Evolutionary conservation across 2,113 vertebrate species (phyloP).

Genomic region (Catharus bicknelli): DNA sequence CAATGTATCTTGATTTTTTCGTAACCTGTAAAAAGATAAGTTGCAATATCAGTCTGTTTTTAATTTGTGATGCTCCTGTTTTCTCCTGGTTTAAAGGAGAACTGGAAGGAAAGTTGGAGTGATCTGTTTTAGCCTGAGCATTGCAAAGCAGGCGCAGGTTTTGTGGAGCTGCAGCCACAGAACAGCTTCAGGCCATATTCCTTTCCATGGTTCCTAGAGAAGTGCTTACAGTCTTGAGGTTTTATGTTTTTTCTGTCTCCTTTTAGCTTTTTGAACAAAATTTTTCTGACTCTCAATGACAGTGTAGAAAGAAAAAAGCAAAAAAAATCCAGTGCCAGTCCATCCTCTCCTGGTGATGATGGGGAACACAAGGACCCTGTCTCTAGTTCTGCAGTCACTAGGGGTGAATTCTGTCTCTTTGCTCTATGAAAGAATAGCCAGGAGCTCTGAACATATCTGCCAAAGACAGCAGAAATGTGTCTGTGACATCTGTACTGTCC

Average conservation of each 20-base stretch:
- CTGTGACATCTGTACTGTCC: neutral
- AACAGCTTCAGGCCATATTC: neutral
- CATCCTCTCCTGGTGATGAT: neutral
- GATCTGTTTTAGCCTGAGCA: neutral
- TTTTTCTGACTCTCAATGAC: neutral
- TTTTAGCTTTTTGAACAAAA: neutral
- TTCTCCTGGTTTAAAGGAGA: neutral
- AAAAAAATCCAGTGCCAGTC: neutral
- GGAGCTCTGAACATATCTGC: neutral
- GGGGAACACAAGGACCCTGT: neutral
- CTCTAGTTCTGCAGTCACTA: neutral
- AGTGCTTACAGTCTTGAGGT: neutral
- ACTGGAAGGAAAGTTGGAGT: neutral
- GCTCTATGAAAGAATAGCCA: neutral
- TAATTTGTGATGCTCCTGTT: neutral
- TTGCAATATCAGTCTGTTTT: neutral
- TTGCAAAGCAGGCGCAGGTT: neutral
- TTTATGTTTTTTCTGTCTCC: neutral
- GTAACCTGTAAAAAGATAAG: neutral
- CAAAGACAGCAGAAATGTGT: fast-evolving
- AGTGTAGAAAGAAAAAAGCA: neutral
- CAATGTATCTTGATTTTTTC: neutral
- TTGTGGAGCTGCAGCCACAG: neutral
- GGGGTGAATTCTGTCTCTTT: neutral
- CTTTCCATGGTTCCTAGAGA: neutral